Conservation (phyloP, 2,888 invertebrate genomes). For the Microctonus brassicae region DNA sequence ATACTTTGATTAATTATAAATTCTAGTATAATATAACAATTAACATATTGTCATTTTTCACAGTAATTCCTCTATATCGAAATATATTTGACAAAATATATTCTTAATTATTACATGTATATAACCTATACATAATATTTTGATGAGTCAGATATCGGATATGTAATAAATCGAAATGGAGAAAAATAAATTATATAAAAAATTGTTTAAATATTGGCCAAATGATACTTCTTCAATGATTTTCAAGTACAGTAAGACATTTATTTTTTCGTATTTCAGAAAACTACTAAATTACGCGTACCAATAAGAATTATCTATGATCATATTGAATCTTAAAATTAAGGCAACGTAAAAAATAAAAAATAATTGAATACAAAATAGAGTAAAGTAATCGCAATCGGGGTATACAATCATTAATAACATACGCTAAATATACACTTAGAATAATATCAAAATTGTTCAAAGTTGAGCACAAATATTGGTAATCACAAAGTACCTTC, state of each 20-base stretch:
- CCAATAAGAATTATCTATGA: background rate
- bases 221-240: too few relatives aligned
- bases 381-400: constrained; percentile 20
- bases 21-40: background rate
- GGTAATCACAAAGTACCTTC: constrained; percentile 26
- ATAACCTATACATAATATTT: background rate
- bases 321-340: background rate
- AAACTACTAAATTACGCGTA: background rate
- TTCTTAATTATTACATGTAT: background rate
- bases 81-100: background rate
- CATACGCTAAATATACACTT: too few relatives aligned
- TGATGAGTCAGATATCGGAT: background rate
- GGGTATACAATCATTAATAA: too few relatives aligned
- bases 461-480: background rate
- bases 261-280: background rate
- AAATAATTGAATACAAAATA: background rate
- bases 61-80: background rate
- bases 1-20: background rate
- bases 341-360: background rate
- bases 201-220: too few relatives aligned
- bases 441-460: background rate
- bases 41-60: background rate
- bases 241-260: background rate
- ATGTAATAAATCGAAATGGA: background rate
- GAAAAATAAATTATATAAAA: background rate